A percentile compares a stretch with the other conserved stretches of the same genome.
phyloP scores from a whole-genome alignment of 2,113 vertebrate genomes.

The Ammospiza nelsoni region DNA sequence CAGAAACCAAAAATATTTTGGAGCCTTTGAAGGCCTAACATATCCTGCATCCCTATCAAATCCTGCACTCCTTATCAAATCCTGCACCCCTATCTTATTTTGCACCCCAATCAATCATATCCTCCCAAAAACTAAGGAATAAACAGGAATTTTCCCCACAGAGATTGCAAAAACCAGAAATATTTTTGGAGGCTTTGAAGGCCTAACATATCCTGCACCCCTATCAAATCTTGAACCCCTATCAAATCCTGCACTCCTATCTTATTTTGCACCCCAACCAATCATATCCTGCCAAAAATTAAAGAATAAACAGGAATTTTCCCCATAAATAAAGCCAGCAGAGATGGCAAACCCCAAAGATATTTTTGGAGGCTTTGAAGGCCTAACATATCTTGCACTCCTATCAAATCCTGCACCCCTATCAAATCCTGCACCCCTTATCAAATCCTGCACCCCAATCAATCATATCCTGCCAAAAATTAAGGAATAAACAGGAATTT shows the following conservation, averaged over 20 bases:
- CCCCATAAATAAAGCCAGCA: neutral
- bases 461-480: neutral
- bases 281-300: neutral
- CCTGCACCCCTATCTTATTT: neutral
- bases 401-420: neutral
- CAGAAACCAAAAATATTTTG: neutral
- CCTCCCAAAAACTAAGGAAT: too few relatives aligned
- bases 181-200: too few relatives aligned
- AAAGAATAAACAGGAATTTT: neutral
- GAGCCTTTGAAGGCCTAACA: too few relatives aligned
- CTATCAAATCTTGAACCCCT: neutral
- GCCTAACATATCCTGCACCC: neutral
- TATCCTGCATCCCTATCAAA: too few relatives aligned
- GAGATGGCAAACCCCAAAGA: neutral
- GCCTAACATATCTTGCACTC: too few relatives aligned
- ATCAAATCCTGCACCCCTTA: neutral
- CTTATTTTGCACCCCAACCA: neutral
- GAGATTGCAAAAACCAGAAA: neutral
- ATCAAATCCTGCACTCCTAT: too few relatives aligned
- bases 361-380: too few relatives aligned
- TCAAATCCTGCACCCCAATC: neutral
- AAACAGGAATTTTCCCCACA: too few relatives aligned
- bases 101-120: too few relatives aligned
- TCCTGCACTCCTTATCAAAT: neutral
- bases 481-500: neutral